Evolutionary conservation across 2,888 invertebrate species (phyloP), one percentile per base, ranked within the genome.

Genomic region (Dolichopus griseipennis): DNA sequence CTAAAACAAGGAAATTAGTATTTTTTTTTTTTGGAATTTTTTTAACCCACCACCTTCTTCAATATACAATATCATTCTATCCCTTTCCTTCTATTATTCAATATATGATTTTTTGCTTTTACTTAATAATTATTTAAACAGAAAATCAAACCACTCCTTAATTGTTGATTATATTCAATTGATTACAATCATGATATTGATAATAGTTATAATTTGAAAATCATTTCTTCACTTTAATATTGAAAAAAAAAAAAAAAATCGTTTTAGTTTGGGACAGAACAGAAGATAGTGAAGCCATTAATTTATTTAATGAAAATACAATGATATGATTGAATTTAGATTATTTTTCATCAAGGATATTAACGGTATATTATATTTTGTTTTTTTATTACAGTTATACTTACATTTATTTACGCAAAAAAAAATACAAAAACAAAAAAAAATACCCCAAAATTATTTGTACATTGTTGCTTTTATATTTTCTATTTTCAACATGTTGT

Each of bases 401-500:
- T n/a, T n/a, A n/a, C n/a, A 27, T 27, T 4, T 27, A 27, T 27
- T 27, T 27, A 27, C 27, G 27, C 27, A 27, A 27, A 27, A 27
- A 27, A 27, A 27, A n/a, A n/a, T n/a, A n/a, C n/a, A n/a, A n/a
- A 27, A 27, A 27, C 5, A 27, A 27, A 27, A 27, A 27, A 5
- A 27, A 27, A 27, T 27, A 27, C 27, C 27, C 27, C 5, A 27
- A n/a, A 27, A 27, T 27, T 27, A 5, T 27, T n/a, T 27, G 15
- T 52, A 52, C 52, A 52, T 52, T 52, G 52, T 52, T 52, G 52
- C 52, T 52, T n/a, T 52, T 52, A 18, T 52, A 43, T n/a, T n/a
- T 27, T 27, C 27, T 27, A 27, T 27, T 52, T 52, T 52, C n/a
- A 52, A 52, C 52, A 52, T 52, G 15, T 52, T 52, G n/a, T 52